Conservation (phyloP, 2,888 invertebrate genomes). For the Dasysyrphus tricinctus region DNA sequence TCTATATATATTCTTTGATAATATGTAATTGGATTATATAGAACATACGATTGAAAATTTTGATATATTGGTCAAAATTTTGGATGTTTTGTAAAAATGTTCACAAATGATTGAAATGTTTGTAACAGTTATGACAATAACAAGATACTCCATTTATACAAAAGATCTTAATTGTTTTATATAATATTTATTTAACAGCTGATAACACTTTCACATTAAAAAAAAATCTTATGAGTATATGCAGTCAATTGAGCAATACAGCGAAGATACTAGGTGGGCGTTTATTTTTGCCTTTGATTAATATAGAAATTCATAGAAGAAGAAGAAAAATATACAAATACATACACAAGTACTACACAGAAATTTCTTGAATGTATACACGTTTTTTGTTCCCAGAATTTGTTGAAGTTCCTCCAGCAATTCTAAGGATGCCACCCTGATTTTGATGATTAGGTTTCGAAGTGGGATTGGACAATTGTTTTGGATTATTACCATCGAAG, state of each 20-base stretch:
- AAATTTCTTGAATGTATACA: constrained; percentile 96
- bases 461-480: constrained; percentile 84
- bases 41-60: too few species aligned
- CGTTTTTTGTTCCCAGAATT: constrained; percentile 93
- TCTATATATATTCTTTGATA: too few species aligned
- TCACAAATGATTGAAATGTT: too few species aligned
- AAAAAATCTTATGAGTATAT: constrained; percentile 35
- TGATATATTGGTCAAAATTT: too few species aligned
- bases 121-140: too few species aligned
- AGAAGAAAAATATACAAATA: constrained; percentile 9
- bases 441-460: constrained; percentile 82
- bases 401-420: constrained; percentile 85
- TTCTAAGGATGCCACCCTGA: constrained; percentile 86
- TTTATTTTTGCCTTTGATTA: constrained; percentile 19
- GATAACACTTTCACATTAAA: constrained; percentile 41
- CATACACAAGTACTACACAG: constrained; percentile 85
- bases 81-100: too few species aligned
- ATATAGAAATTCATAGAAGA: constrained; percentile 11
- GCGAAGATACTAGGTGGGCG: constrained; percentile 46
- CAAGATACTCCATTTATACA: too few species aligned
- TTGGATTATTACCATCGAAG: constrained; percentile 85
- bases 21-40: too few species aligned
- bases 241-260: constrained; percentile 48
- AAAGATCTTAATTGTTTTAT: constrained; percentile 22
- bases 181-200: constrained; percentile 42